Conservation (phyloP, 2,888 invertebrate species). For the Drosophila aldrichi region DNA sequence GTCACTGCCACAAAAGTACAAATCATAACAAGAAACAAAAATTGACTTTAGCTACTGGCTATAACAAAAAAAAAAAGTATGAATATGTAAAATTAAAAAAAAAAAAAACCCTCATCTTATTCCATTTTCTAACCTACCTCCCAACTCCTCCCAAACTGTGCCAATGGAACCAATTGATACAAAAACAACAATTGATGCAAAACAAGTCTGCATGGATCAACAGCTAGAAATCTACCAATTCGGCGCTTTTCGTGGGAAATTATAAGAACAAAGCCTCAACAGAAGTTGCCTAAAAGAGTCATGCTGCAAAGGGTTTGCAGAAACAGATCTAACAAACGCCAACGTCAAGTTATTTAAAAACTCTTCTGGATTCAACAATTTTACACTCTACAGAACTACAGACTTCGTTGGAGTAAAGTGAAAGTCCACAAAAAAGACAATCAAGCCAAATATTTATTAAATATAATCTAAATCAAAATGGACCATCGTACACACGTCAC, state of each 20-base stretch:
- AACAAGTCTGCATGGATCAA: not conserved
- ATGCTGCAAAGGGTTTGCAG: not conserved
- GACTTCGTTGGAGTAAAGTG: not conserved
- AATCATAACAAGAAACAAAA: not conserved
- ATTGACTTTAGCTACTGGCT: constrained; percentile 1
- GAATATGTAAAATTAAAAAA: not conserved
- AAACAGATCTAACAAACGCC: not conserved
- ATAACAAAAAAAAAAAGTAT: not conserved
- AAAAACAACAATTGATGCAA: not conserved
- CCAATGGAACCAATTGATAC: not conserved
- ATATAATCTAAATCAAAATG: not conserved
- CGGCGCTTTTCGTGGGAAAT: not conserved
- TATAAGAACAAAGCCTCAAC: not conserved
- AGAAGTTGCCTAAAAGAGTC: not conserved
- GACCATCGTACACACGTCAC: not conserved
- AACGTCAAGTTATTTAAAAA: too few species aligned
- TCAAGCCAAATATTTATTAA: not conserved
- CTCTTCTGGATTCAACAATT: not conserved
- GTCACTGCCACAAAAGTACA: constrained; percentile 8
- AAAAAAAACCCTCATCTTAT: constrained; percentile 1
- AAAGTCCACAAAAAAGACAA: not conserved
- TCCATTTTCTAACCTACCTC: not conserved
- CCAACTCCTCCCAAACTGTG: too few species aligned
- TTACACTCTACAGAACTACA: not conserved
- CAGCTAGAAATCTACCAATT: not conserved